Percentiles rank a stretch among this genome's conserved stretches.
These are phyloP conservation scores for Drosophila fuyamai DNA, from an alignment of 1,140 invertebrate species.

Conservation along the genomic window DNA sequence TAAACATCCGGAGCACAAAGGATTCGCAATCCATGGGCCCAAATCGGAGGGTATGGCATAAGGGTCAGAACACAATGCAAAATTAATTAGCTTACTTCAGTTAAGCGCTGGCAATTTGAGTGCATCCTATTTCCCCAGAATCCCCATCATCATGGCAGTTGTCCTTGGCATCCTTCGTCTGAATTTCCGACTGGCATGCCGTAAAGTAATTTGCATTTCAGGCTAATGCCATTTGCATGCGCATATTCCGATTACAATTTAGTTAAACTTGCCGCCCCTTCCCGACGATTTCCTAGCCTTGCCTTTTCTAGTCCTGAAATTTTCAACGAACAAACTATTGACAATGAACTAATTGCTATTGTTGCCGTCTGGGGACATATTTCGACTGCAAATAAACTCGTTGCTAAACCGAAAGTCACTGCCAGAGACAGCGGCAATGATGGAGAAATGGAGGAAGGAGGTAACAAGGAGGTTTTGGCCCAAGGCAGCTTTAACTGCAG, in stretches of 20 bases:
- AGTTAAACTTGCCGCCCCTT: constrained; percentile 70
- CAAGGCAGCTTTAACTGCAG: constrained; percentile 61
- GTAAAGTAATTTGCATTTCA: constrained; percentile 81
- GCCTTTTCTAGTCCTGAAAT: constrained; percentile 66
- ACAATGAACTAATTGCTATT: constrained; percentile 83
- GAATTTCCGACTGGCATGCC: constrained; percentile 50
- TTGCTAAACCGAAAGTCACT: constrained; percentile 55
- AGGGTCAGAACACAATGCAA: constrained; percentile 69
- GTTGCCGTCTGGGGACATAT: constrained; percentile 80
- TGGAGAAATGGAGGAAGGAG: not conserved
- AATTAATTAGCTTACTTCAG: constrained; percentile 83
- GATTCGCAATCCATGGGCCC: constrained; percentile 36
- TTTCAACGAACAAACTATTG: constrained; percentile 81
- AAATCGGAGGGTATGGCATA: constrained; percentile 16
- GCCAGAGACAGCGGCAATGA: constrained; percentile 34
- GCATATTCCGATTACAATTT: constrained; percentile 82
- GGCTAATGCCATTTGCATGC: constrained; percentile 82
- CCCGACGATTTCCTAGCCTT: constrained; percentile 47
- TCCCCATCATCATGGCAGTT: constrained; percentile 12
- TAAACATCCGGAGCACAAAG: constrained; percentile 62
- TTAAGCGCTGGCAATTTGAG: constrained; percentile 80
- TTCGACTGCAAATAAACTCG: constrained; percentile 81
- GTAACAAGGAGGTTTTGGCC: not conserved
- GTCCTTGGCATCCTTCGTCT: constrained; percentile 39
- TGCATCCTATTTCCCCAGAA: constrained; percentile 57